Conservation (phyloP, 1,140 invertebrate species). For the Goniozus legneri region DNA sequence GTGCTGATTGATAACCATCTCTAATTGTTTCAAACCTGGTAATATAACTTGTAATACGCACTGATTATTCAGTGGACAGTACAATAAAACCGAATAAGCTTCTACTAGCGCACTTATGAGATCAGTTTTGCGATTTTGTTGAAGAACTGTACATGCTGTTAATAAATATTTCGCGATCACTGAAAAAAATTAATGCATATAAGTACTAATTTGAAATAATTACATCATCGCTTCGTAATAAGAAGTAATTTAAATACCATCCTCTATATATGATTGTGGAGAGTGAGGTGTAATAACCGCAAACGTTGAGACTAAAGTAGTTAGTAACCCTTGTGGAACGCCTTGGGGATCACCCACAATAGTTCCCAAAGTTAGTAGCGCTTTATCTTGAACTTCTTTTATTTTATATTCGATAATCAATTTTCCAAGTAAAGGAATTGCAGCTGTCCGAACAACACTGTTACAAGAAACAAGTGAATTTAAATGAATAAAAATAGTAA, state of each 20-base stretch:
- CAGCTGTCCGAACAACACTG: slow-evolving; percentile 58
- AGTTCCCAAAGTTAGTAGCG: slow-evolving; percentile 68
- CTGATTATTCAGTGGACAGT: slow-evolving; percentile 57
- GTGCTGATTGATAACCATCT: slow-evolving; percentile 50
- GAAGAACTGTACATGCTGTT: slow-evolving; percentile 57
- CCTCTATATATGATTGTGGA: slow-evolving; percentile 57
- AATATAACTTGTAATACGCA: slow-evolving; percentile 50
- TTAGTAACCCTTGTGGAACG: slow-evolving; percentile 43
- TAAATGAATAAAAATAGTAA: neutral
- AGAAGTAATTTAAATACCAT: slow-evolving; percentile 42
- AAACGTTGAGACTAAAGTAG: slow-evolving; percentile 55
- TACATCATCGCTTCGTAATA: neutral
- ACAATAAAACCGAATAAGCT: slow-evolving; percentile 65
- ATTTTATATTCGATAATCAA: slow-evolving; percentile 61
- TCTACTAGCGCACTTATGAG: slow-evolving; percentile 63
- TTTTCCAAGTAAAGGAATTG: slow-evolving; percentile 63
- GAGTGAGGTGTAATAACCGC: slow-evolving; percentile 55
- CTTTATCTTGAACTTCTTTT: slow-evolving; percentile 65
- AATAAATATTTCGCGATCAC: slow-evolving; percentile 29
- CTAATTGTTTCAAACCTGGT: slow-evolving; percentile 56
- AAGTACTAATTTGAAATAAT: neutral
- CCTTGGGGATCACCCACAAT: slow-evolving; percentile 50
- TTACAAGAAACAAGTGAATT: no score
- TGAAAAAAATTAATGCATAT: slow-evolving; percentile 5
- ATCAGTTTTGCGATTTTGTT: slow-evolving; percentile 59